Conservation (phyloP, 2,888 invertebrate genomes). For the Bombylius discolor region DNA sequence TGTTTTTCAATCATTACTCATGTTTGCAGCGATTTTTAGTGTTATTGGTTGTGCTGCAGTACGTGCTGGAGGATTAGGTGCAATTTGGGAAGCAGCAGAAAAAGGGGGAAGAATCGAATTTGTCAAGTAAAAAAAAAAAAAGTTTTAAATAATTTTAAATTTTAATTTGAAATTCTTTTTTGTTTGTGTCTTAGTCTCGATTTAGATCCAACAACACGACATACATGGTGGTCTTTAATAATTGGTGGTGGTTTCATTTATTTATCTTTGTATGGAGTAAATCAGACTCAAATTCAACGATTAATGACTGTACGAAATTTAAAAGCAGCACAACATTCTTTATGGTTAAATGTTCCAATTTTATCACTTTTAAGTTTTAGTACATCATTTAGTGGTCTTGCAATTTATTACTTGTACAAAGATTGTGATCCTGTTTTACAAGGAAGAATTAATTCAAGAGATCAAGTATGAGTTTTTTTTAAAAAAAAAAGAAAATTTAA, state of each 20-base stretch:
- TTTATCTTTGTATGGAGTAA: slow-evolving; percentile 71
- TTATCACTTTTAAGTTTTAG: slow-evolving; percentile 56
- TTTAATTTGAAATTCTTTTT: not conserved
- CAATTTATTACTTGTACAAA: slow-evolving; percentile 71
- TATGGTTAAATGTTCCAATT: slow-evolving; percentile 75
- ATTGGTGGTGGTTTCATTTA: slow-evolving; percentile 74
- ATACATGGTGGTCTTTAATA: slow-evolving; percentile 69
- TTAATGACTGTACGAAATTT: slow-evolving; percentile 57
- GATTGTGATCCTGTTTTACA: slow-evolving; percentile 65
- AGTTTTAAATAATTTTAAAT: slow-evolving; percentile 4
- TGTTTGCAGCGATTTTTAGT: slow-evolving; percentile 72
- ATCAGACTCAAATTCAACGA: slow-evolving; percentile 73
- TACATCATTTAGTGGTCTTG: slow-evolving; percentile 66
- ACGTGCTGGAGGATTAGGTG: slow-evolving; percentile 52
- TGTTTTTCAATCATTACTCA: slow-evolving; percentile 68
- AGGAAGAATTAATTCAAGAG: slow-evolving; percentile 48
- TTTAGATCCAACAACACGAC: slow-evolving; percentile 65
- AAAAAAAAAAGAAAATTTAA: not conserved
- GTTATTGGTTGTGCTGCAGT: slow-evolving; percentile 61
- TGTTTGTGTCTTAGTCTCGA: slow-evolving; percentile 46
- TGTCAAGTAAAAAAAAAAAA: slow-evolving; percentile 40
- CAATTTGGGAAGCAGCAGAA: slow-evolving; percentile 58
- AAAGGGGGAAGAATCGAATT: slow-evolving; percentile 59
- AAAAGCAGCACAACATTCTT: slow-evolving; percentile 52
- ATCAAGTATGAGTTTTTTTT: slow-evolving; percentile 42